Base-by-base conservation (phyloP, 30 jellyfish, hydroid and myxozoan genomes). In the Cassiopea xamachana region DNA sequence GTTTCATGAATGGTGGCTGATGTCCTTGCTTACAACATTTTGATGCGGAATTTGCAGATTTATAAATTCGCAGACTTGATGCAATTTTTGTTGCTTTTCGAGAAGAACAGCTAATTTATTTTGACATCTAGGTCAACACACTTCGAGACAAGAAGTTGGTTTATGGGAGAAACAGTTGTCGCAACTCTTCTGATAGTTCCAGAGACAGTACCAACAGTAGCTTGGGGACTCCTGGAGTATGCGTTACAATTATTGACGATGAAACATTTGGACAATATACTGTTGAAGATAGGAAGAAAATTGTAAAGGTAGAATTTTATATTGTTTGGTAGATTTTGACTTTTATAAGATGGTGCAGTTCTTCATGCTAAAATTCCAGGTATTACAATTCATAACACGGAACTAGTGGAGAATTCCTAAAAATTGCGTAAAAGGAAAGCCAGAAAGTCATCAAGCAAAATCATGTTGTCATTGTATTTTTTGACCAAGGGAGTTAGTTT, bases 191-290 rank as follows among this genome's bases (percentile, higher is more conserved):
- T 14, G 90, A 82, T 60, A 82, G 96, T 44, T 89, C 96, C 46
- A 48, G 96, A 67, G 96, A 89, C 86, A 89, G 96, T 85, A 83
- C 96, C 16, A 60, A 82, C 60, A 89, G 91, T 78, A 83, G 79
- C 79, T 67, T 75, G 43, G 90, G 89, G 1, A 89, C 81, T 46
- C 60, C 83, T 7, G 87, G 96, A 17, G 19, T 78, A 18, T 64
- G 83, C 82, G 77, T 87, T 2, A 64, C 92, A 3, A 49, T 64
- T 16, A 48, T 62, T 45, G 89, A 89, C 39, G 89, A 79, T 48
- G 92, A 76, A 13, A 17, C 67, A 7, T 71, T 19, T n/a, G 80
- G 47, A 27, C 91, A 89, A n/a, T 89, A 55, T 72, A 17, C 89
- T 15, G 89, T 73, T 16, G 90, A 89, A 60, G 96, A 89, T 45